Evolutionary conservation across 2,797 vertebrate species (phyloP).

Genomic region (Gouania willdenowi): DNA sequence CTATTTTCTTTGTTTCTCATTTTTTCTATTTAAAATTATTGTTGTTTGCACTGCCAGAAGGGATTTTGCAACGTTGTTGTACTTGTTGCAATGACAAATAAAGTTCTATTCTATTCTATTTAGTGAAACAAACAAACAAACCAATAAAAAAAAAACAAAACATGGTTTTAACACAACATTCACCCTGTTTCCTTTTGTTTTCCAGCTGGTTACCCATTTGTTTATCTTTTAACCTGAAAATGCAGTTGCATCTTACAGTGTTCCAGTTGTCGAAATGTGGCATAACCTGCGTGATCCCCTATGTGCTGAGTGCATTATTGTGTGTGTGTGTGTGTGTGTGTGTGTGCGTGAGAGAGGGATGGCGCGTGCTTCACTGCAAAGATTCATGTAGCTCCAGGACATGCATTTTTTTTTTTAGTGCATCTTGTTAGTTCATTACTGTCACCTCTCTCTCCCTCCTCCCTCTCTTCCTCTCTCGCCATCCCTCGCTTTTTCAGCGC

Average conservation of each 20-base stretch:
- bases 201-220: constrained; percentile 17
- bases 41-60: too few species aligned
- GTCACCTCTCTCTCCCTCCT: constrained; percentile 68
- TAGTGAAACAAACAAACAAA: too few species aligned
- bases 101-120: too few species aligned
- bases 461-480: constrained; percentile 38
- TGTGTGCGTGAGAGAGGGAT: constrained; percentile 14
- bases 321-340: constrained; percentile 16
- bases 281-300: constrained; percentile 65
- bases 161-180: background rate
- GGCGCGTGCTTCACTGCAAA: constrained; percentile 68
- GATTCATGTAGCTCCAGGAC: constrained; percentile 76
- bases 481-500: constrained; percentile 67
- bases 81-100: too few species aligned
- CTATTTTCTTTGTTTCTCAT: too few species aligned
- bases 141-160: constrained; percentile 5
- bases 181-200: background rate
- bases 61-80: too few species aligned
- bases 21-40: too few species aligned
- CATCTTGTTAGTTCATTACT: constrained; percentile 80
- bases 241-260: constrained; percentile 44
- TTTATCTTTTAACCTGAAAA: constrained; percentile 31
- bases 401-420: constrained; percentile 71
- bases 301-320: constrained; percentile 39
- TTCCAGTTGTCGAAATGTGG: constrained; percentile 60